Percentiles rank a stretch among this genome's conserved stretches.
These are phyloP conservation scores for Phoebastria nigripes DNA, from an alignment of 2,797 vertebrate genomes.

Conservation along the genomic window DNA sequence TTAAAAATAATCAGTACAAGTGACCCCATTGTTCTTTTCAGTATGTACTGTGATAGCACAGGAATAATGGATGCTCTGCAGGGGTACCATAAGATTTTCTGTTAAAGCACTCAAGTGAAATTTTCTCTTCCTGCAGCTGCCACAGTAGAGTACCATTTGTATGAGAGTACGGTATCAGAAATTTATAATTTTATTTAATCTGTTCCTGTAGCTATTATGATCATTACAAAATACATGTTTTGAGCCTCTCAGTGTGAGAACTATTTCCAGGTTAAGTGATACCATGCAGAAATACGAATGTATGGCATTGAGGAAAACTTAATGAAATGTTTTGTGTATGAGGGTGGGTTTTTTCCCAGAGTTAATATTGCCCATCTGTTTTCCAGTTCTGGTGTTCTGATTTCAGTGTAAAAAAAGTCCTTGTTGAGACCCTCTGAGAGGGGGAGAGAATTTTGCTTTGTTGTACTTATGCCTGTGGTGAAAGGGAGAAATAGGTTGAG, in stretches of 20 bases:
- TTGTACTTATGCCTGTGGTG: background rate
- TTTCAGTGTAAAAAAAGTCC: background rate
- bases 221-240: background rate
- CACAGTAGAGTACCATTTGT: background rate
- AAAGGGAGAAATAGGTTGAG: background rate
- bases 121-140: background rate
- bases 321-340: background rate
- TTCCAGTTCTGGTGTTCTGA: background rate
- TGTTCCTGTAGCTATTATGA: background rate
- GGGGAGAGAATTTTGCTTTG: background rate
- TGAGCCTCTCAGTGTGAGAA: background rate
- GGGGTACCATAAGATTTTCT: background rate
- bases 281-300: background rate
- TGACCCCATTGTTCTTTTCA: background rate
- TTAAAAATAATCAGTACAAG: background rate
- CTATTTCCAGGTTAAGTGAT: background rate
- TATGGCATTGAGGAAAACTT: background rate
- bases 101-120: background rate
- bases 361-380: background rate
- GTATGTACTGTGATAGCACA: background rate
- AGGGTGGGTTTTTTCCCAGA: background rate
- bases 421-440: background rate
- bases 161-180: background rate
- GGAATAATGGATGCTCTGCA: background rate
- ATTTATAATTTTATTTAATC: background rate